Percentiles rank a stretch among this genome's conserved stretches.
Evolutionary conservation across 2,888 invertebrate genomes (phyloP).

Genomic region (Hipparchia semele): DNA sequence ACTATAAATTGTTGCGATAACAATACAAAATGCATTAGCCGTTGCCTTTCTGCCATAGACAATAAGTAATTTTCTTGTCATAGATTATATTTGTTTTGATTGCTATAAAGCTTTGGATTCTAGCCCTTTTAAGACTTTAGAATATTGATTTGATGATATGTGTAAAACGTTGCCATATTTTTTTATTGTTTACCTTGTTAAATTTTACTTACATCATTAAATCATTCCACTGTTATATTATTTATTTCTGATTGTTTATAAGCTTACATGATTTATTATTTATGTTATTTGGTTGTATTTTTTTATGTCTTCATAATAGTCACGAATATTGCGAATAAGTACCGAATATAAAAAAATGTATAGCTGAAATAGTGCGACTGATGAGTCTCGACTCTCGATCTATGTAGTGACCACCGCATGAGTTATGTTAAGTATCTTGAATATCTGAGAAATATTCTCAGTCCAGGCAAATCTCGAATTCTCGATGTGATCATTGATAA

Average conservation of each 20-base stretch:
- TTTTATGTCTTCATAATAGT: constrained; percentile 31
- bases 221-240: constrained; percentile 50
- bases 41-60: constrained; percentile 43
- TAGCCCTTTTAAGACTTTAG: constrained; percentile 24
- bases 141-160: constrained; percentile 10
- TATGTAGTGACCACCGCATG: constrained; percentile 24
- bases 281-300: constrained; percentile 28
- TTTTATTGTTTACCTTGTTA: constrained; percentile 33
- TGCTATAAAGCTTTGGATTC: not conserved
- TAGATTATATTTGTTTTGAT: constrained; percentile 20
- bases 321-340: constrained; percentile 63
- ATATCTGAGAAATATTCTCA: constrained; percentile 41
- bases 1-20: constrained; percentile 27
- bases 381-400: constrained; percentile 38
- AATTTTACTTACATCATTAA: constrained; percentile 37
- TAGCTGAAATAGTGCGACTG: constrained; percentile 40
- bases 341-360: constrained; percentile 42
- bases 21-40: constrained; percentile 36
- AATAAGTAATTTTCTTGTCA: constrained; percentile 41
- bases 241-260: constrained; percentile 1
- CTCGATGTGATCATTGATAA: constrained; percentile 66
- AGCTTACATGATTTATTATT: constrained; percentile 18
- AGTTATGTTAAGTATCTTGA: constrained; percentile 34
- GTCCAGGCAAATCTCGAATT: constrained; percentile 52
- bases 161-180: constrained; percentile 40